phyloP scores from a whole-genome alignment of 2,888 invertebrate genomes.

The Achlya flavicornis region DNA sequence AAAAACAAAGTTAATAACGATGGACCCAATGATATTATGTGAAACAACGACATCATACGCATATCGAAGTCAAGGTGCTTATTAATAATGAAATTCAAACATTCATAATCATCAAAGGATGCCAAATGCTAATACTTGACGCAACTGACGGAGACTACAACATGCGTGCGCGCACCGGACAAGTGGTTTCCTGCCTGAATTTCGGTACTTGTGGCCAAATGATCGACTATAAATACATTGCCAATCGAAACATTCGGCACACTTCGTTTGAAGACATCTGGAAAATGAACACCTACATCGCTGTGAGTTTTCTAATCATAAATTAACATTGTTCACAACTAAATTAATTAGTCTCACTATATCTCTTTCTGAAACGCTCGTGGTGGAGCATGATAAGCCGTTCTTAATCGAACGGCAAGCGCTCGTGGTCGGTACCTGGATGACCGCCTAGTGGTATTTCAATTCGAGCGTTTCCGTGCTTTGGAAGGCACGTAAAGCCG shows the following conservation, averaged over 20 bases:
- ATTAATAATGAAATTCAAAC: slow-evolving; percentile 5
- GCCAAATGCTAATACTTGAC: slow-evolving; percentile 37
- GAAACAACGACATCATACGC: background rate
- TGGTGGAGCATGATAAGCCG: too few relatives aligned
- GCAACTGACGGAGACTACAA: slow-evolving; percentile 26
- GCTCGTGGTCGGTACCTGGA: too few relatives aligned
- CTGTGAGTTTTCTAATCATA: slow-evolving; percentile 57
- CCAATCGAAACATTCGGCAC: slow-evolving; percentile 30
- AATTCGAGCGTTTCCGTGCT: too few relatives aligned
- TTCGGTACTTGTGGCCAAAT: slow-evolving; percentile 23
- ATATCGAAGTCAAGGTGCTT: background rate
- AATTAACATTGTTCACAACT: too few relatives aligned
- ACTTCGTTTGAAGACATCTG: slow-evolving; percentile 64
- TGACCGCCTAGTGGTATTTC: too few relatives aligned
- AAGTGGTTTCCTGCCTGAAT: slow-evolving; percentile 20
- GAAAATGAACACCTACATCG: slow-evolving; percentile 71
- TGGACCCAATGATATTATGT: background rate
- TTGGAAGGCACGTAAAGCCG: too few relatives aligned
- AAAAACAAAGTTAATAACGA: too few relatives aligned
- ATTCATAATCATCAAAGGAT: slow-evolving; percentile 37
- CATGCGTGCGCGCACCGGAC: slow-evolving; percentile 17
- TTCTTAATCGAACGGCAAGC: too few relatives aligned
- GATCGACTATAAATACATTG: slow-evolving; percentile 27
- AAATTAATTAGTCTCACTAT: too few relatives aligned
- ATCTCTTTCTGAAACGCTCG: too few relatives aligned